Conservation (phyloP, 92 coral and sea anemone genomes). For the Siderastrea siderea region DNA sequence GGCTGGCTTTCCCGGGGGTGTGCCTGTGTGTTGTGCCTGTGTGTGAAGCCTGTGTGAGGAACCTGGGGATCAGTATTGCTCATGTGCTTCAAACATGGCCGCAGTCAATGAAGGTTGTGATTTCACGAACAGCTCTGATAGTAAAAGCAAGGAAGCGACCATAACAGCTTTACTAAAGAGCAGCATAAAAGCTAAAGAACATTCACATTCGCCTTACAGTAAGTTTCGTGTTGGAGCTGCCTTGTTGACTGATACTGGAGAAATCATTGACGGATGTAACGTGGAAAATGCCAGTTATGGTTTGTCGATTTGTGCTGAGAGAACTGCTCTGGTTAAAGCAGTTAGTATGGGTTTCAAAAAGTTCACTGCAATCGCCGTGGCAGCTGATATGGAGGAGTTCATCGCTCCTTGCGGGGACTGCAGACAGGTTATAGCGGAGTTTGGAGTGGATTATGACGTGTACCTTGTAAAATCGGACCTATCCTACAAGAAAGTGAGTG, state of each 20-base stretch:
- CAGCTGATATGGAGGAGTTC: conserved; percentile 83
- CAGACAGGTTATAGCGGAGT: conserved; percentile 95
- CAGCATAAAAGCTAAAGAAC: conserved; percentile 85
- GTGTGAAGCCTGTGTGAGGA: too few species aligned
- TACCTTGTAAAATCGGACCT: conserved; percentile 85
- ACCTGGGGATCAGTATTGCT: too few species aligned
- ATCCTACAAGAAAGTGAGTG: conserved; percentile 70
- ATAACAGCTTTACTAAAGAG: conserved; percentile 30
- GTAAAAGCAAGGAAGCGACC: not conserved
- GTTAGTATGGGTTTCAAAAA: conserved; percentile 92
- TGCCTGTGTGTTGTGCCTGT: too few species aligned
- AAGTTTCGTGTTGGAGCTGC: conserved; percentile 99
- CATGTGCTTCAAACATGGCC: too few species aligned
- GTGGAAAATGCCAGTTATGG: conserved; percentile 97
- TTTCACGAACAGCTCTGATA: not conserved
- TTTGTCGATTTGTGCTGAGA: conserved; percentile 91
- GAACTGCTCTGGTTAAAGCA: conserved; percentile 96
- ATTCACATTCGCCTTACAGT: conserved; percentile 96
- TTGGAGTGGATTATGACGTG: conserved; percentile 92
- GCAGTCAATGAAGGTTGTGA: too few species aligned
- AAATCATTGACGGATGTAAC: conserved; percentile 91
- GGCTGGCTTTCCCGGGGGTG: too few species aligned
- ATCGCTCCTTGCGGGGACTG: conserved; percentile 95
- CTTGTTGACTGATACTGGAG: conserved; percentile 82
- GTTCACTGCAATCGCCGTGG: conserved; percentile 89